phyloP scores from a whole-genome alignment of 2,113 vertebrate species.

The Columba janthina region DNA sequence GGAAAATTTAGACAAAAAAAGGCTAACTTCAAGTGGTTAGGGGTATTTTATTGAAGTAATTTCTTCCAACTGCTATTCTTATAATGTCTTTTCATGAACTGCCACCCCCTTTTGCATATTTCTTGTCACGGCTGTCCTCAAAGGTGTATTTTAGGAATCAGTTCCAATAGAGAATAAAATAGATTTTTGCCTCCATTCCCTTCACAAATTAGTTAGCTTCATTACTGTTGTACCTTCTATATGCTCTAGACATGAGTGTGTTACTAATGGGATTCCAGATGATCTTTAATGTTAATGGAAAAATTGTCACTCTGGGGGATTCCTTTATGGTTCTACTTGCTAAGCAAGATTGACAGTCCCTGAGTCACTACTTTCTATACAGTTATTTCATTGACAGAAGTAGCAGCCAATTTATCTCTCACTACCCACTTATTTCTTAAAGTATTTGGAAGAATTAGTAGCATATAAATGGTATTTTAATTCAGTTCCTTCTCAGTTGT shows the following conservation, averaged over 20 bases:
- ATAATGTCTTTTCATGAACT: background rate
- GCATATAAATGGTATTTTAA: background rate
- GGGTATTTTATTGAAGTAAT: background rate
- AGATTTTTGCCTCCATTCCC: background rate
- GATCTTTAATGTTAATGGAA: slow-evolving; percentile 55
- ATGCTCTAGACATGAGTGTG: background rate
- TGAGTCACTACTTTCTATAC: slow-evolving; percentile 1
- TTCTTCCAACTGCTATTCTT: background rate
- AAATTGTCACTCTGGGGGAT: slow-evolving; percentile 41
- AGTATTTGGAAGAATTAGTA: background rate
- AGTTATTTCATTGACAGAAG: slow-evolving; percentile 19
- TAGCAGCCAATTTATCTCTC: slow-evolving; percentile 22
- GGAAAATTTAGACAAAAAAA: background rate
- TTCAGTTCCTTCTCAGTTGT: background rate
- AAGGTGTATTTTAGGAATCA: slow-evolving; percentile 1
- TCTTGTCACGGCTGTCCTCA: background rate
- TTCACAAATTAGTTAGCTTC: slow-evolving; percentile 13
- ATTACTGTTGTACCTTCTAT: background rate
- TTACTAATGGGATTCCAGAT: slow-evolving; percentile 13
- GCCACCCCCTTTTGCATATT: background rate
- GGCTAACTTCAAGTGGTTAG: background rate
- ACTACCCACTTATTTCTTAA: background rate
- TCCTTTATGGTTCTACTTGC: slow-evolving; percentile 34
- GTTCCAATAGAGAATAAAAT: slow-evolving; percentile 10
- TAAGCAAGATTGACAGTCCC: slow-evolving; percentile 24